phyloP scores from a whole-genome alignment of 2,113 vertebrate species.

The Anthoscopus minutus region DNA sequence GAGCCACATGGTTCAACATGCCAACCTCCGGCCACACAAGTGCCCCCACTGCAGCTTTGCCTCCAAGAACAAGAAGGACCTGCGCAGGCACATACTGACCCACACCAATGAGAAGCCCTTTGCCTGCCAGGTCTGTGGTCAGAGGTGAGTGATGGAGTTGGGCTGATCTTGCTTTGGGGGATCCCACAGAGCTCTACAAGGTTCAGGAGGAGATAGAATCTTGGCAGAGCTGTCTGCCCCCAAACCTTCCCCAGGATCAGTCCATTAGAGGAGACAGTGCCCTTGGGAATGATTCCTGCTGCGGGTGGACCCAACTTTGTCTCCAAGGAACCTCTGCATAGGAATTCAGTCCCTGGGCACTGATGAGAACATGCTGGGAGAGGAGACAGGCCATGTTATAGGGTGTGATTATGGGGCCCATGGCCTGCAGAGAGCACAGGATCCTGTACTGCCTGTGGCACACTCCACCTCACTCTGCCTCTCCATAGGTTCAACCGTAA shows the following conservation, averaged over 20 bases:
- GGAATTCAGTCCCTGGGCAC: neutral
- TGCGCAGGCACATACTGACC: slow-evolving; percentile 90
- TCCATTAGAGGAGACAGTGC: neutral
- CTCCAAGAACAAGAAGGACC: slow-evolving; percentile 98
- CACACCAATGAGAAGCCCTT: slow-evolving; percentile 99
- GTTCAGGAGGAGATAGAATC: neutral
- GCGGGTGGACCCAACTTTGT: neutral
- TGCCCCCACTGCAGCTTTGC: slow-evolving; percentile 94
- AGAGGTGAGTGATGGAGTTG: slow-evolving; percentile 77
- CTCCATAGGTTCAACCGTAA: slow-evolving; percentile 91
- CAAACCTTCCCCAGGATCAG: rapidly evolving
- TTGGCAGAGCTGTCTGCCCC: neutral
- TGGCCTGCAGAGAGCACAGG: neutral
- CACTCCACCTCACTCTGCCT: neutral
- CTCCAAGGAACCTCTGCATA: neutral
- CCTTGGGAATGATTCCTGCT: neutral
- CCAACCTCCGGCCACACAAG: slow-evolving; percentile 91
- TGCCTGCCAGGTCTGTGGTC: slow-evolving; percentile 87
- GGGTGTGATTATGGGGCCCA: rapidly evolving
- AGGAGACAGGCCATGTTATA: rapidly evolving
- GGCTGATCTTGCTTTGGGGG: neutral
- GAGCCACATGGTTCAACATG: slow-evolving; percentile 89
- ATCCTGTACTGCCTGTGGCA: neutral
- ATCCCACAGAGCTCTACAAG: neutral
- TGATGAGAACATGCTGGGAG: neutral